A percentile compares a stretch with the other conserved stretches of the same genome.
These are phyloP conservation scores for Rotaria macrura DNA, from an alignment of 2,888 invertebrate species.

Conservation along the genomic window DNA sequence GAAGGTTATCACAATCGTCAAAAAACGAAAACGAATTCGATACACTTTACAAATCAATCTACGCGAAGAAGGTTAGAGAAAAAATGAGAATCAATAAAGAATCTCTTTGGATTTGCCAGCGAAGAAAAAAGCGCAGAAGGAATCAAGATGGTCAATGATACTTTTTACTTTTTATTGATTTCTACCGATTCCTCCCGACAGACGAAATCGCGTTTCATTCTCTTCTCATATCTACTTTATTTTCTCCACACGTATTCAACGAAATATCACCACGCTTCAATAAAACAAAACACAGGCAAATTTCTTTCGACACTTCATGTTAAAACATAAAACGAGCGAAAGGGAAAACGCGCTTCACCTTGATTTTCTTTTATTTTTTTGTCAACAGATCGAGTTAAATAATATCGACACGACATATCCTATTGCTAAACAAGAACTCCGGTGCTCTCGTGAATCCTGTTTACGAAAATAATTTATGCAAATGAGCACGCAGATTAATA, in stretches of 20 bases:
- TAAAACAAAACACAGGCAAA: neutral
- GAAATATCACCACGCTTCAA: neutral
- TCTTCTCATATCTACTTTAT: neutral
- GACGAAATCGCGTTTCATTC: no score
- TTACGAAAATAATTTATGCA: no score
- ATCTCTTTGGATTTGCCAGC: neutral
- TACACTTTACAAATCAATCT: slow-evolving; percentile 4
- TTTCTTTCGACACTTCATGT: no score
- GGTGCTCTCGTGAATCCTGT: no score
- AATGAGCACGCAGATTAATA: no score
- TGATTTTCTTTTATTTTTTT: no score
- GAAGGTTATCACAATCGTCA: slow-evolving; percentile 10
- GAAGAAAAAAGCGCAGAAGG: neutral
- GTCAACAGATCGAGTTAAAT: no score
- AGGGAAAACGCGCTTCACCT: no score
- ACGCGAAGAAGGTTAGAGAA: neutral
- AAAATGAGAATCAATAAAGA: neutral
- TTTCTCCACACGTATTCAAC: neutral
- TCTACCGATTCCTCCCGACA: no score
- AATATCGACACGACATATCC: no score
- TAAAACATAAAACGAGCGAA: no score
- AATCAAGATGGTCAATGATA: neutral
- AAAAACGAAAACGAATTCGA: neutral
- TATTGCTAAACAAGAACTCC: no score
- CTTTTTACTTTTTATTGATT: neutral